Percentiles rank a stretch among this genome's conserved stretches.
phyloP scores from a whole-genome alignment of 2,797 vertebrate species.

The Apogon talboti region DNA sequence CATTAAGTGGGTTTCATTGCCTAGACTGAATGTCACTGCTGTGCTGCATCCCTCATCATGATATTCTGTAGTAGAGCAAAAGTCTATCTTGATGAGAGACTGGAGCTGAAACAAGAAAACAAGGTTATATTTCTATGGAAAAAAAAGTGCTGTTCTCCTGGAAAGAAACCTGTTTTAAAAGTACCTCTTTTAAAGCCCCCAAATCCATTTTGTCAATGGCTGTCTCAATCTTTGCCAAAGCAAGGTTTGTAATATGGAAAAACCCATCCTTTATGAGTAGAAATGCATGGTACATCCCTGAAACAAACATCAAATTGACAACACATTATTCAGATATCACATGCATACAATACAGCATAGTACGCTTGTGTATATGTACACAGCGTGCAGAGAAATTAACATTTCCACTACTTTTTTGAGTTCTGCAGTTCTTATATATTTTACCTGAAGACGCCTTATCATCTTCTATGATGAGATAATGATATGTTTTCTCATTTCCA shows the following conservation, averaged over 20 bases:
- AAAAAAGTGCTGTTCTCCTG: background rate
- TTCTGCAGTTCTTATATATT: background rate
- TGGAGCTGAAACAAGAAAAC: constrained; percentile 83
- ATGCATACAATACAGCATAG: background rate
- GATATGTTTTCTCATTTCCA: constrained; percentile 82
- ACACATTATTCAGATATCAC: background rate
- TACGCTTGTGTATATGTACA: too few species aligned
- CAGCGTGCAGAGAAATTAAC: background rate
- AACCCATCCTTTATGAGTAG: constrained; percentile 88
- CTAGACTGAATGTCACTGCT: constrained; percentile 82
- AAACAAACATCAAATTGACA: constrained; percentile 18
- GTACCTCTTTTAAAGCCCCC: constrained; percentile 85
- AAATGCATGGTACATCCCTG: constrained; percentile 90
- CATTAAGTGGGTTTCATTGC: constrained; percentile 83
- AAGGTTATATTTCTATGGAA: constrained; percentile 5
- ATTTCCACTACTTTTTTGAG: background rate
- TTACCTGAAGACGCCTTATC: constrained; percentile 83
- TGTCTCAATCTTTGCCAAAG: constrained; percentile 88
- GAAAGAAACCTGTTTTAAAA: background rate
- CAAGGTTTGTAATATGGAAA: constrained; percentile 89
- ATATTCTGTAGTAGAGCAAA: constrained; percentile 85
- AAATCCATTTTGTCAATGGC: constrained; percentile 89
- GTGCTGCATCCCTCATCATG: constrained; percentile 85
- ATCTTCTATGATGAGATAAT: constrained; percentile 84
- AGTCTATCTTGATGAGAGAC: constrained; percentile 87